Conservation (phyloP, 2,888 invertebrate species). For the Drosophila nr. perissopoda region DNA sequence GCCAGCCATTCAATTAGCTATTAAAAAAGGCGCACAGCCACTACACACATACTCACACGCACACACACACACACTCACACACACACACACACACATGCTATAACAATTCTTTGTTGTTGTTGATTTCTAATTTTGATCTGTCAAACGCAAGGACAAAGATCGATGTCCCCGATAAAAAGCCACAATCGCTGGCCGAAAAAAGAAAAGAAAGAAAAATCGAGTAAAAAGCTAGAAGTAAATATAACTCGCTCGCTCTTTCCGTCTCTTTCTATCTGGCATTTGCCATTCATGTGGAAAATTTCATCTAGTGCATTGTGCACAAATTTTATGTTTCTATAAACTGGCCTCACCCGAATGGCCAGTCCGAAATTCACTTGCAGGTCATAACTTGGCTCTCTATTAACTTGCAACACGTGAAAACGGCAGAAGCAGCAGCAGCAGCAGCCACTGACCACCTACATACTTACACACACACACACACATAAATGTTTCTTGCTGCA, state of each 20-base stretch:
- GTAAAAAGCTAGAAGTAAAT: conserved; percentile 17
- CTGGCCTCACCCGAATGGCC: conserved; percentile 34
- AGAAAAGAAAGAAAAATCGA: conserved; percentile 19
- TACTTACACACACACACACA: conserved; percentile 6
- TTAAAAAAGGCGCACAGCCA: conserved; percentile 41
- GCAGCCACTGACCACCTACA: conserved; percentile 25
- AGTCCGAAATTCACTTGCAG: conserved; percentile 58
- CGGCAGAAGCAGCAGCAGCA: conserved; percentile 20
- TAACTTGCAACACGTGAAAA: conserved; percentile 76
- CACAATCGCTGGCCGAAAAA: conserved; percentile 29
- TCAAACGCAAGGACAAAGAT: conserved; percentile 81
- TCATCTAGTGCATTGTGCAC: conserved; percentile 77
- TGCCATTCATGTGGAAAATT: conserved; percentile 78
- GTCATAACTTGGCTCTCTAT: conserved; percentile 60
- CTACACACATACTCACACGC: background rate
- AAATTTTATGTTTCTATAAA: conserved; percentile 72
- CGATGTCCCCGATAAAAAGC: conserved; percentile 81
- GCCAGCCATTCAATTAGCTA: conserved; percentile 76
- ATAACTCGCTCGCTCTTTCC: conserved; percentile 17
- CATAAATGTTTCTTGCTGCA: conserved; percentile 31
- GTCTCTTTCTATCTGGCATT: conserved; percentile 36
- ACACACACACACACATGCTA: background rate
- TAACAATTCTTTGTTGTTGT: conserved; percentile 23
- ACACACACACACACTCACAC: background rate
- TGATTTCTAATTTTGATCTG: conserved; percentile 82